Evolutionary conservation across 1,140 invertebrate species (phyloP), one percentile per base, ranked within the genome.

Genomic region (Mylabris phalerata): DNA sequence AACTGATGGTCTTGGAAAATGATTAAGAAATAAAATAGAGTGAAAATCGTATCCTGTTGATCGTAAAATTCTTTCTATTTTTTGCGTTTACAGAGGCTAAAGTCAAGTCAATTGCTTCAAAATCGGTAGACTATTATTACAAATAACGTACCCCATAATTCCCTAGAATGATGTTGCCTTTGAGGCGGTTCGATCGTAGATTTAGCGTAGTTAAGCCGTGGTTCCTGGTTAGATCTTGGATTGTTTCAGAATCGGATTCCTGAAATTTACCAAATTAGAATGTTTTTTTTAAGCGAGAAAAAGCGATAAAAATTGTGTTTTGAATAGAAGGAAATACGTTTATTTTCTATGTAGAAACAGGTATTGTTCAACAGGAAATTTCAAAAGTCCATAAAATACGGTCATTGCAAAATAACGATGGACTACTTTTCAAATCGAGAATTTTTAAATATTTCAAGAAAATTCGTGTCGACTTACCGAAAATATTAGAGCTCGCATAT

Each of bases 131-230:
- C 4, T 5, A 32, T 32, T 5, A 32, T 5, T 5, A 4, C 1
- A 13, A 47, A 41, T 47, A 26, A 79, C 78, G 83, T 80, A 90
- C 88, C 66, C 86, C 87, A 73, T 90, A 91, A 72, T 90, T 90
- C 58, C 87, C 88, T 32, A 91, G 80, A 61, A 91, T 86, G 52
- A 91, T 90, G 73, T 85, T 88, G 62, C 88, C 88, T 72, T 89
- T 88, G 4, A 91, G 73, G 61, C 84, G 81, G 73, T 89, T 90
- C 60, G 86, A 83, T 55, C 86, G 77, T 43, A 90, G 75, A 73
- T 88, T 89, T 4, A 90, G 80, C 64, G 81, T 86, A 25, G 84
- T 83, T 1, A 89, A 74, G 47, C 61, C 60, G 45, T 32, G 27
- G 48, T 55, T 43, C 48, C 27, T 9, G 48, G 13, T 4, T 27